These are phyloP conservation scores for Coremacera marginata DNA, from an alignment of 2,888 invertebrate genomes.

Conservation along the genomic window DNA sequence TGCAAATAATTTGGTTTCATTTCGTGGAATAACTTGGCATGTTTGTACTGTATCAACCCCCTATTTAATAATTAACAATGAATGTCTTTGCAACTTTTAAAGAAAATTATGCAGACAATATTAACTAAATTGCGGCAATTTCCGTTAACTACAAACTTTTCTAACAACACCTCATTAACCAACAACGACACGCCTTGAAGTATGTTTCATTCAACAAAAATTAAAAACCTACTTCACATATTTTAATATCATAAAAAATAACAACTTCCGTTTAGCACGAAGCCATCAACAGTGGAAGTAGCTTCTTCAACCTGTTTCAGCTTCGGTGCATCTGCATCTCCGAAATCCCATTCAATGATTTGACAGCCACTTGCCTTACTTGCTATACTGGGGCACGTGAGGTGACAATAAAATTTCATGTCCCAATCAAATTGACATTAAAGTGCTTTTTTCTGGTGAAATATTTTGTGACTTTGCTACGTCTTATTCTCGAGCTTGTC, in stretches of 20 bases:
- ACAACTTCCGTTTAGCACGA: conserved; percentile 52
- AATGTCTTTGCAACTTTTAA: no score
- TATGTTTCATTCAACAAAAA: not conserved
- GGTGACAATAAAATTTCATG: conserved; percentile 55
- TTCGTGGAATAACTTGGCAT: no score
- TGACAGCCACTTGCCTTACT: conserved; percentile 10
- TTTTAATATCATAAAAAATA: conserved; percentile 50
- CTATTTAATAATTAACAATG: no score
- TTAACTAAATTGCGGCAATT: not conserved
- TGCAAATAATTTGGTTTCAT: no score
- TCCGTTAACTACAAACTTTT: not conserved
- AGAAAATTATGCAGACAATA: not conserved
- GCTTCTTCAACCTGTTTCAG: conserved; percentile 19
- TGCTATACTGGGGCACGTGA: not conserved
- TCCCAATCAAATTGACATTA: conserved; percentile 59
- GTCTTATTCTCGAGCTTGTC: conserved; percentile 48
- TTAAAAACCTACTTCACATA: not conserved
- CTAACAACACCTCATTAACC: not conserved
- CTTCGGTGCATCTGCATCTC: not conserved
- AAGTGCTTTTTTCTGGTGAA: conserved; percentile 23
- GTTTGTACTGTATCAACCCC: no score
- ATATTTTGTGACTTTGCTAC: conserved; percentile 34
- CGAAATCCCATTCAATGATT: not conserved
- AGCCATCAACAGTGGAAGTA: not conserved
- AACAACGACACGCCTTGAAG: not conserved